Evolutionary conservation across 2,888 invertebrate genomes (phyloP), one percentile per base, ranked within the genome.

Genomic region (Scaptomyza cyrtandrae): DNA sequence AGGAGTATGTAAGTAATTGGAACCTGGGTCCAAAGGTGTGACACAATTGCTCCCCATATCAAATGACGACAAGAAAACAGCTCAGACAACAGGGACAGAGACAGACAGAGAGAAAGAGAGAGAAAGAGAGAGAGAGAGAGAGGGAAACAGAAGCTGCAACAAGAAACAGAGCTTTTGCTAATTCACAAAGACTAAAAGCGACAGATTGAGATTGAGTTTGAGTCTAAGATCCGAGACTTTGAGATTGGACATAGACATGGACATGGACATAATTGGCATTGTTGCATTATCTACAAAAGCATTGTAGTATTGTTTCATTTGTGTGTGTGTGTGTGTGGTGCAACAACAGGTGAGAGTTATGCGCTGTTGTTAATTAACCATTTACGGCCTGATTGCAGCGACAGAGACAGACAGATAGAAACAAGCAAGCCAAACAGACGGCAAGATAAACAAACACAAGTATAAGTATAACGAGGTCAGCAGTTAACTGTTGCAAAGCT

Each of bases 341-440:
- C 68, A 41, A 41, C 41, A 64, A 67, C 86, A 84, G 83, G 83
- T 84, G 83, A 84, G 83, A 84, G 83, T 84, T 84, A 84, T 88
- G 83, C 88, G 83, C 52, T 82, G 77, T 75, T 83, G 86, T 88
- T 88, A 83, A 83, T 83, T 83, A 83, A 77, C 83, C 83, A 83
- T 83, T 83, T 83, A 88, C 70, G 83, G 83, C 69, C 80, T 80
- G 84, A 86, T 81, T 86, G 86, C 76, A 78, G 63, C 56, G 62
- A 45, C 64, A 50, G 43, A 63, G 53, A 31, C 29, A 58, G 29
- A 68, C 52, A 57, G 33, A 50, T 13, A 54, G 16, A 35, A 19
- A 10, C 33, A 24, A 37, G 24, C 33, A 48, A 27, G 4, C 31
- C 37, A 39, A 49, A 19, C 10, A 35, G 49, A 35, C 50, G 35